Conservation (phyloP, 2,797 vertebrate genomes). For the Argyrosomus regius region DNA sequence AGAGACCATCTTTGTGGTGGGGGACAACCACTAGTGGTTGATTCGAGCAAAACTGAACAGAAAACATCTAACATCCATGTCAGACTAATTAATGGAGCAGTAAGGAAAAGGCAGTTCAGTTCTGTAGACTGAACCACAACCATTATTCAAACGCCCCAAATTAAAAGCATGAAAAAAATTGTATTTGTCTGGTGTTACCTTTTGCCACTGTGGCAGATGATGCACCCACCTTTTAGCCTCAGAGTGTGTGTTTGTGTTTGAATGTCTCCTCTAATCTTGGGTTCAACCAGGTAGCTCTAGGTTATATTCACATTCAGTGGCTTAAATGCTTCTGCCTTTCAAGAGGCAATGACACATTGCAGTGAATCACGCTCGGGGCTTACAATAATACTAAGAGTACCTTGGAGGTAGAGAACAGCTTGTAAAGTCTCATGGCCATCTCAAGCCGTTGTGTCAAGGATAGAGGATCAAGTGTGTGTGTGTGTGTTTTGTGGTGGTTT, state of each 20-base stretch:
- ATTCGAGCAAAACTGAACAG: background rate
- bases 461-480: background rate
- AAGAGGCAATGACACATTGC: slow-evolving; percentile 24
- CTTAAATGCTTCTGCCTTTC: slow-evolving; percentile 28
- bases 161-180: background rate
- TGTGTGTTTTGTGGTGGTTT: background rate
- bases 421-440: slow-evolving; percentile 17
- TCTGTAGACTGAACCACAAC: background rate
- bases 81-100: background rate
- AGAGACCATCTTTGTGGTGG: no score
- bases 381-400: slow-evolving; percentile 42
- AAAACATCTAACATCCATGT: background rate
- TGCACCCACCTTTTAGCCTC: background rate
- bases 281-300: slow-evolving; percentile 20
- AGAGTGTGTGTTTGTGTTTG: background rate
- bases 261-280: slow-evolving; percentile 13
- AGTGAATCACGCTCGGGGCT: slow-evolving; percentile 23
- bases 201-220: background rate
- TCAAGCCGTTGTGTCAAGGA: background rate
- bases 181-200: background rate
- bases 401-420: slow-evolving; percentile 21
- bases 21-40: background rate
- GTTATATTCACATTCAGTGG: slow-evolving; percentile 32
- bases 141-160: background rate
- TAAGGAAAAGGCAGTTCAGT: background rate